phyloP scores from a whole-genome alignment of 2,797 vertebrate species.

The Tauraco hartlaubi region DNA sequence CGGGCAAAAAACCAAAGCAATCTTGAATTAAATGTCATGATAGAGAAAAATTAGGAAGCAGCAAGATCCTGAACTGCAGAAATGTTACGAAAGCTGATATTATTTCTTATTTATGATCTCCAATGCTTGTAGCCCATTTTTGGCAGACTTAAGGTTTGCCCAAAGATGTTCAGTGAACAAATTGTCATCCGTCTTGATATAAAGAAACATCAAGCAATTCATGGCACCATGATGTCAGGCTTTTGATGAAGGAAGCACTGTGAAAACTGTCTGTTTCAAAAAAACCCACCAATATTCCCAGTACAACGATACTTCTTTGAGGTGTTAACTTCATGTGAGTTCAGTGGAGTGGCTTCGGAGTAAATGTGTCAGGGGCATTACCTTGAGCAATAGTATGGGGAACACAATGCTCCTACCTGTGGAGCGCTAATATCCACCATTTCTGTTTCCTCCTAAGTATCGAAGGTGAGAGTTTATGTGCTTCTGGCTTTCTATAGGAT shows the following conservation, averaged over 20 bases:
- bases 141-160: neutral
- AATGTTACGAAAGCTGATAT: neutral
- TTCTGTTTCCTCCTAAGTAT: neutral
- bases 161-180: neutral
- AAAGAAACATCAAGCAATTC: neutral
- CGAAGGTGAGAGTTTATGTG: neutral
- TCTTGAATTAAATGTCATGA: neutral
- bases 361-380: neutral
- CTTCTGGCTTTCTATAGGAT: neutral
- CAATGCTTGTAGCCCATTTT: neutral
- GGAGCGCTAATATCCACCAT: neutral
- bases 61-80: neutral
- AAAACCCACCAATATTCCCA: neutral
- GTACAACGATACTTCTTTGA: neutral
- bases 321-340: neutral
- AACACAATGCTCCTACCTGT: neutral
- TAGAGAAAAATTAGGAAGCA: neutral
- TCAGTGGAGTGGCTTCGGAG: neutral
- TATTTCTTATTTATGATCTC: neutral
- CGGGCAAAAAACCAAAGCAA: neutral
- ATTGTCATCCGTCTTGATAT: neutral
- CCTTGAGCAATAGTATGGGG: neutral
- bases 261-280: neutral
- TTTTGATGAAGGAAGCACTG: neutral
- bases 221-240: neutral